Conservation (phyloP, 2,888 invertebrate genomes). For the Disparrhopalites patrizii region DNA sequence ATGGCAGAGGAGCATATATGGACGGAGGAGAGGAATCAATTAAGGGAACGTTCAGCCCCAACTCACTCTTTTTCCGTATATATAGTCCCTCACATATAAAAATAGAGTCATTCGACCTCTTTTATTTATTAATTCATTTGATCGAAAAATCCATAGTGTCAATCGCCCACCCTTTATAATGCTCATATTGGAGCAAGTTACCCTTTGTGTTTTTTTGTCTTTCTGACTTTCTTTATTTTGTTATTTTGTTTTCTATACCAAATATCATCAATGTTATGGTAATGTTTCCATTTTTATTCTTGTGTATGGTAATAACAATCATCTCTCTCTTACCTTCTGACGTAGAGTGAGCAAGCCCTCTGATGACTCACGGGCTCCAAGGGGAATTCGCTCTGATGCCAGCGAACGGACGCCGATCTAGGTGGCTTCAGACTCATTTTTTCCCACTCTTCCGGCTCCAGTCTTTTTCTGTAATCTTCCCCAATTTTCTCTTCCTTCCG, state of each 20-base stretch:
- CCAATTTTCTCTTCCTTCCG: not conserved
- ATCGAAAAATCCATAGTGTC: too few species aligned
- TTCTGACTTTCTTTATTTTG: not conserved
- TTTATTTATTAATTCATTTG: too few species aligned
- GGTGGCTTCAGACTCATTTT: slow-evolving; percentile 46
- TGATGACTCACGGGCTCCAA: slow-evolving; percentile 47
- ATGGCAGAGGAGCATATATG: too few species aligned
- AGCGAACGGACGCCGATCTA: slow-evolving; percentile 44
- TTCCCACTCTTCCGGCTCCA: not conserved
- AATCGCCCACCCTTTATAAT: too few species aligned
- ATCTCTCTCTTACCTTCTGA: slow-evolving; percentile 41
- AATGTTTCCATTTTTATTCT: too few species aligned
- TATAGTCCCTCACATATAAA: too few species aligned
- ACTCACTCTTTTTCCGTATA: too few species aligned
- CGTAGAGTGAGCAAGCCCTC: slow-evolving; percentile 46
- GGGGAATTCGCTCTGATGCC: slow-evolving; percentile 46
- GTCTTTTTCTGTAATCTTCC: not conserved
- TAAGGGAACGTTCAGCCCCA: too few species aligned
- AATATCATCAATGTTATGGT: too few species aligned
- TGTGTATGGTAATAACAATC: too few species aligned
- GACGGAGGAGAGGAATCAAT: too few species aligned
- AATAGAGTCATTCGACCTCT: too few species aligned
- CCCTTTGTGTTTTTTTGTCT: not conserved
- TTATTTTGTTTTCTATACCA: not conserved
- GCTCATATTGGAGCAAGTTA: not conserved